A percentile compares a stretch with the other conserved stretches of the same genome.
Evolutionary conservation across 2,113 vertebrate species (phyloP).

Genomic region (Setophaga coronata): DNA sequence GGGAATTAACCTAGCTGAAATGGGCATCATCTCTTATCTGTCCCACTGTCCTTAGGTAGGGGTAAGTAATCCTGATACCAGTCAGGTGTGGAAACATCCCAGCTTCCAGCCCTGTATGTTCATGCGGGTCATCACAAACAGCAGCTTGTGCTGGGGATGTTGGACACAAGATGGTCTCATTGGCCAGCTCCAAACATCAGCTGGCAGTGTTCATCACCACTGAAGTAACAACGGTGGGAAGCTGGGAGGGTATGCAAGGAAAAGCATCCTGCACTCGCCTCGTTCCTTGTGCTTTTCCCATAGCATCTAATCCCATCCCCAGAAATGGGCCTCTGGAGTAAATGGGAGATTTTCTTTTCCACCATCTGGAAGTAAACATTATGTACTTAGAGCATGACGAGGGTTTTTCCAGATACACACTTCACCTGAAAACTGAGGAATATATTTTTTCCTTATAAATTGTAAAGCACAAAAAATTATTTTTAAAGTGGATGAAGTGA

Average conservation of each 20-base stretch:
- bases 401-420: background rate
- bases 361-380: background rate
- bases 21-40: background rate
- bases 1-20: background rate
- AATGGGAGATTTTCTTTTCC: background rate
- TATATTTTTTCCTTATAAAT: background rate
- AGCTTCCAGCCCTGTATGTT: background rate
- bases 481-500: background rate
- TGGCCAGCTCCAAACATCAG: background rate
- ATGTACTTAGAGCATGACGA: background rate
- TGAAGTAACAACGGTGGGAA: accelerated
- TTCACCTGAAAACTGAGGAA: background rate
- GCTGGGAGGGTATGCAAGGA: background rate
- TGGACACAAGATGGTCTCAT: background rate
- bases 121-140: background rate
- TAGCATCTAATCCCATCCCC: background rate
- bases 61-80: background rate
- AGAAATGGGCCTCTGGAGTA: background rate
- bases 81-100: background rate
- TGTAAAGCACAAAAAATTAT: background rate
- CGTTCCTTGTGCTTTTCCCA: background rate
- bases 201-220: background rate
- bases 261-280: background rate
- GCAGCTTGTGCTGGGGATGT: background rate
- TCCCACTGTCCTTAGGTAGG: background rate